phyloP scores from a whole-genome alignment of 1,140 invertebrate species.

The Listronotus bonariensis region DNA sequence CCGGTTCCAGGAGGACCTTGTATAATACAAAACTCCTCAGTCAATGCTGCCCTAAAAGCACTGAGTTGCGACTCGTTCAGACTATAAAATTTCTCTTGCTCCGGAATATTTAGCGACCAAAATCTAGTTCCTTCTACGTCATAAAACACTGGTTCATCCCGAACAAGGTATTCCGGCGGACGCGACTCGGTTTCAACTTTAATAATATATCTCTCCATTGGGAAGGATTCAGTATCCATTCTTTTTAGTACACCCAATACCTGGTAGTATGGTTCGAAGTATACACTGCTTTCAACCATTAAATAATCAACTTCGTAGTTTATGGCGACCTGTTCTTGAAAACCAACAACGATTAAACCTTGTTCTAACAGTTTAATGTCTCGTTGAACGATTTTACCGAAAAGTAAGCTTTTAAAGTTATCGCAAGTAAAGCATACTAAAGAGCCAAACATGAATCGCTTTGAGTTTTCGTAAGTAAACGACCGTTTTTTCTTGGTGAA shows the following conservation, averaged over 20 bases:
- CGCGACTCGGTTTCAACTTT: conserved; percentile 51
- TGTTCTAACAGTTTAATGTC: conserved; percentile 57
- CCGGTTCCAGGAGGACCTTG: conserved; percentile 83
- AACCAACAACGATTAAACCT: conserved; percentile 60
- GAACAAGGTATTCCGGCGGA: conserved; percentile 41
- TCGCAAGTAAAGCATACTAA: conserved; percentile 72
- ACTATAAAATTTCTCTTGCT: conserved; percentile 43
- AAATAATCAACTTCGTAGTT: conserved; percentile 55
- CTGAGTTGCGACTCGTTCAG: conserved; percentile 64
- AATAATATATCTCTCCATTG: conserved; percentile 65
- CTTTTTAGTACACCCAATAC: conserved; percentile 65
- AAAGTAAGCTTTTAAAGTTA: conserved; percentile 68
- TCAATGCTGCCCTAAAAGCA: conserved; percentile 65
- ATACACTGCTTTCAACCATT: conserved; percentile 70
- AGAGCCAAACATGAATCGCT: conserved; percentile 72
- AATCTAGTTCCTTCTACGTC: conserved; percentile 25
- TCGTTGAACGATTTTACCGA: conserved; percentile 68
- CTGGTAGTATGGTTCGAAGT: conserved; percentile 71
- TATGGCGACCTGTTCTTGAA: conserved; percentile 47
- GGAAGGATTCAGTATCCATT: conserved; percentile 60
- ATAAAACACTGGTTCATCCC: conserved; percentile 24
- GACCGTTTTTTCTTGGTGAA: conserved; percentile 34
- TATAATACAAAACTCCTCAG: conserved; percentile 71
- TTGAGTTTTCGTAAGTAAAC: conserved; percentile 55
- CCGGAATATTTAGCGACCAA: conserved; percentile 21